phyloP scores from a whole-genome alignment of 2,113 vertebrate genomes.

The Aptenodytes patagonicus region DNA sequence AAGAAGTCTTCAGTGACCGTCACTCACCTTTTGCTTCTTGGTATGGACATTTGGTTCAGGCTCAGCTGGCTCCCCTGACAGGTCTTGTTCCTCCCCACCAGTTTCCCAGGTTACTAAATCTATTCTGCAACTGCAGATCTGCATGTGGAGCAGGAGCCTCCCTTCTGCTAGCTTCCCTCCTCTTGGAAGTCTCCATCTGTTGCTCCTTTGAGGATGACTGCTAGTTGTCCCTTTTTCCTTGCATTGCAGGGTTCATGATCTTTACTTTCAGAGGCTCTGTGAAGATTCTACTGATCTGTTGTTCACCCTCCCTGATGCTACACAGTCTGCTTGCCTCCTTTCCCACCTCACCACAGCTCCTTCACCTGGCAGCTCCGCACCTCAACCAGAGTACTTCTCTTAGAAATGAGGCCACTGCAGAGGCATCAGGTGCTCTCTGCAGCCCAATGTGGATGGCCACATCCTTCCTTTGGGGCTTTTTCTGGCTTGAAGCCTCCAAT shows the following conservation, averaged over 20 bases:
- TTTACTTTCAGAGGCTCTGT: not conserved
- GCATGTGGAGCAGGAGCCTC: not conserved
- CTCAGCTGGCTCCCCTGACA: not conserved
- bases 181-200: not conserved
- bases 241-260: not conserved
- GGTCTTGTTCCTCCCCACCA: not conserved
- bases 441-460: not conserved
- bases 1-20: not conserved
- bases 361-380: not conserved
- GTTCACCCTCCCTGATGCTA: not conserved
- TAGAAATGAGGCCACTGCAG: not conserved
- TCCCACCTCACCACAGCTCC: not conserved
- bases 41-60: not conserved
- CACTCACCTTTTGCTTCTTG: not conserved
- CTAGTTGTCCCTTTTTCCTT: not conserved
- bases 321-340: not conserved
- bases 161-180: not conserved
- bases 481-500: not conserved
- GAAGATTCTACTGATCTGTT: not conserved
- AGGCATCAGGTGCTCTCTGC: not conserved
- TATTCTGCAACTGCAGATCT: not conserved
- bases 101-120: not conserved
- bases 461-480: not conserved
- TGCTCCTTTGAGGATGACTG: not conserved
- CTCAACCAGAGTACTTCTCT: not conserved